These are phyloP conservation scores for Trematocara zebra DNA, from an alignment of 2,113 vertebrate genomes.

Conservation along the genomic window DNA sequence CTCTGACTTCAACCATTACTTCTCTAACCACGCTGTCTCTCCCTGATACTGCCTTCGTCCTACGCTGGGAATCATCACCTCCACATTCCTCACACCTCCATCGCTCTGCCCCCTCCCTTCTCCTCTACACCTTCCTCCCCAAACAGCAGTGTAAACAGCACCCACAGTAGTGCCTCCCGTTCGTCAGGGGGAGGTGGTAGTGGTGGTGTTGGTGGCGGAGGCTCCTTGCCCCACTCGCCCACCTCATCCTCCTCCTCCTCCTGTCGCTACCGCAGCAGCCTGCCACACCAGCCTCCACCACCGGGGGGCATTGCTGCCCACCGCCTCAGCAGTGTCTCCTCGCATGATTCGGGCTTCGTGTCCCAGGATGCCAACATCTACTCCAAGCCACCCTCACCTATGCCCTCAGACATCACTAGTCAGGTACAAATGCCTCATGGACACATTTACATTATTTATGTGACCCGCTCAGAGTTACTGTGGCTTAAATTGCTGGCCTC, in stretches of 20 bases:
- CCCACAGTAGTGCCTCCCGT: slow-evolving; percentile 85
- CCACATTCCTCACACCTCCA: not conserved
- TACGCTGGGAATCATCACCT: not conserved
- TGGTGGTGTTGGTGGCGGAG: slow-evolving; percentile 55
- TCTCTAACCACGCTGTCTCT: not conserved
- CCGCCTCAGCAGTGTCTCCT: slow-evolving; percentile 95
- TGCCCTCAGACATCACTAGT: slow-evolving; percentile 97
- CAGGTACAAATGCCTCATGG: slow-evolving; percentile 74
- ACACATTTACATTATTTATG: not conserved
- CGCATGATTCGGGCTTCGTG: slow-evolving; percentile 95
- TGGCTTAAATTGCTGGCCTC: not conserved
- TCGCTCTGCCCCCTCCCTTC: not conserved
- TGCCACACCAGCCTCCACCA: slow-evolving; percentile 83
- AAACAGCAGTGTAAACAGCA: slow-evolving; percentile 84
- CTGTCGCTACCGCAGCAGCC: slow-evolving; percentile 93
- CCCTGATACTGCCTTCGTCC: not conserved
- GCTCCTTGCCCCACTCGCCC: slow-evolving; percentile 78
- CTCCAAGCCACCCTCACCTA: slow-evolving; percentile 95
- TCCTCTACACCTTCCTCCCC: slow-evolving; percentile 1
- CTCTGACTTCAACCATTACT: not conserved
- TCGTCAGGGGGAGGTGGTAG: slow-evolving; percentile 71
- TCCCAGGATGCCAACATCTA: slow-evolving; percentile 92
- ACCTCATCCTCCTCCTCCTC: slow-evolving; percentile 76
- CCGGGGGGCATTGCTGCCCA: slow-evolving; percentile 72
- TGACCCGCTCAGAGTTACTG: not conserved